Percentiles rank a stretch among this genome's conserved stretches.
These are phyloP conservation scores for Scaptomyza cyrtandrae DNA, from an alignment of 2,888 invertebrate genomes.

Conservation along the genomic window DNA sequence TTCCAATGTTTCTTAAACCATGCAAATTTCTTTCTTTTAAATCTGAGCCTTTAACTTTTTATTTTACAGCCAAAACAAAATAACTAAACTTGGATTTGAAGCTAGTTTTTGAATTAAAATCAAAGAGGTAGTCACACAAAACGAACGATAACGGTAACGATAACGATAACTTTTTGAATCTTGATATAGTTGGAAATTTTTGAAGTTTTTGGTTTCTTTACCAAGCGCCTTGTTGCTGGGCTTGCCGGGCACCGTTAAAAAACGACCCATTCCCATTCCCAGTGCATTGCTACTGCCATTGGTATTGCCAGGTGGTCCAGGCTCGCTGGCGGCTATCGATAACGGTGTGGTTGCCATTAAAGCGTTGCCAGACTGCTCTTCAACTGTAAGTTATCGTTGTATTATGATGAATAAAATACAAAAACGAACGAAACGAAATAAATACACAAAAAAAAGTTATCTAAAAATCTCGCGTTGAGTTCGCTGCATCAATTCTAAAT, in stretches of 20 bases:
- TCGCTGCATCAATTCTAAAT: slow-evolving; percentile 28
- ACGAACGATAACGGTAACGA: slow-evolving; percentile 51
- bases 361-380: slow-evolving; percentile 80
- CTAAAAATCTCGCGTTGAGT: slow-evolving; percentile 34
- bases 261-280: slow-evolving; percentile 83
- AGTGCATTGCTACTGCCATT: slow-evolving; percentile 76
- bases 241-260: slow-evolving; percentile 84
- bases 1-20: slow-evolving; percentile 39
- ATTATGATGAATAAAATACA: slow-evolving; percentile 23
- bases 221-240: slow-evolving; percentile 77
- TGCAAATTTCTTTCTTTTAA: slow-evolving; percentile 47
- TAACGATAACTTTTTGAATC: slow-evolving; percentile 39
- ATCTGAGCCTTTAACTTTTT: slow-evolving; percentile 1
- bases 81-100: slow-evolving; percentile 20
- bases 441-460: slow-evolving; percentile 7
- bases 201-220: slow-evolving; percentile 57
- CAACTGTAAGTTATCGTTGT: slow-evolving; percentile 81
- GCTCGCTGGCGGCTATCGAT: slow-evolving; percentile 78
- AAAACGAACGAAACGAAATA: slow-evolving; percentile 5
- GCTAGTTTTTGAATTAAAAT: slow-evolving; percentile 26
- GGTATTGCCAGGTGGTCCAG: slow-evolving; percentile 70
- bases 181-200: slow-evolving; percentile 18
- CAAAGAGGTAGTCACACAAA: slow-evolving; percentile 24
- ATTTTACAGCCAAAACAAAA: slow-evolving; percentile 31
- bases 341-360: slow-evolving; percentile 78